Base-by-base conservation (phyloP, 2,888 invertebrate species). In the Orthosia incerta region DNA sequence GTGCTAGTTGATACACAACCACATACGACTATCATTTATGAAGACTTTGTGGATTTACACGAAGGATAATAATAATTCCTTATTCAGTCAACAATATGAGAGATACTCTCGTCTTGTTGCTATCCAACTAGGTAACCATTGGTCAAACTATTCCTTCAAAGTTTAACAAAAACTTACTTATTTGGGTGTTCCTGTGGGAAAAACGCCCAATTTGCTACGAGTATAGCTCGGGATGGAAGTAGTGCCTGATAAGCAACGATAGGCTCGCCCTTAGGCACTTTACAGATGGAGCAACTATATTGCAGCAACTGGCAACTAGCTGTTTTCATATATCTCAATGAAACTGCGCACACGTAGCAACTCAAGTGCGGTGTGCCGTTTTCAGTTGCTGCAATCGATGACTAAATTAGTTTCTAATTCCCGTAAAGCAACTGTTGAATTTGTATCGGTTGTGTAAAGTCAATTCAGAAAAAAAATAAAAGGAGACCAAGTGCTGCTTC, bases 1-100 rank as follows among this genome's bases (percentile, higher is more conserved):
- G 86, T 86, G 62, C 57, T 65, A 65, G 68, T 80, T 69, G 53
- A 20, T 65, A 83, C 56, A 81, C 64, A 48, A 62, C 64, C 76
- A 57, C 31, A 74, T 45, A 71, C 18, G 16, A 31, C 16, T 60
- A 51, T 46, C 51, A 59, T 59, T 26, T 57, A 60, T n/a, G 26
- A 50, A 64, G 46, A 82, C 56, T 69, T 60, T 39, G 48, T 53
- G 26, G 55, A 66, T 46, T 39, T 56, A 60, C 18, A 39, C 16
- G 63, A 13, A n/a, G 23, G 46, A 18, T 15, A 45, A 51, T 55
- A 26, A 45, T 55, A 26, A 45, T 53, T 26, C 53, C 56, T 56
- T 45, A 45, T 45, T 18, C 31, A 67, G 45, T n/a, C 12, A 57
- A 15, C 16, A 31, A 39, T 20, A 57, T n/a, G 18, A 20, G 39